A percentile compares a stretch with the other conserved stretches of the same genome.
Evolutionary conservation across 2,113 vertebrate genomes (phyloP).

Genomic region (Brachionichthys hirsutus): DNA sequence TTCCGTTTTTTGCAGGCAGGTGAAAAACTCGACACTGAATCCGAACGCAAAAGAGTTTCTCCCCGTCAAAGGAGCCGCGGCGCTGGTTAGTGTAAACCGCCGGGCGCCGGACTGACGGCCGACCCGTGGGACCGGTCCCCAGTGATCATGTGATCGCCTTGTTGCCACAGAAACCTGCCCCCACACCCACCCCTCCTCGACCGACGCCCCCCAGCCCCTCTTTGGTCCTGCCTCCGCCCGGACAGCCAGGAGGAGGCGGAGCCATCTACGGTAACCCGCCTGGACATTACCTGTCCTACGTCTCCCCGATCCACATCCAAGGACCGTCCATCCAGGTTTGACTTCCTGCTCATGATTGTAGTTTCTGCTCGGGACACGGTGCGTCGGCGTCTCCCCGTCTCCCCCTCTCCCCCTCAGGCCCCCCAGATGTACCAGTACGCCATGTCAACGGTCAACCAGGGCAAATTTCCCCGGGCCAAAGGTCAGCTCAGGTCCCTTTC

Average conservation of each 20-base stretch:
- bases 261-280: constrained; percentile 52
- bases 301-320: constrained; percentile 79
- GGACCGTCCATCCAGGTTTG: constrained; percentile 55
- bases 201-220: constrained; percentile 42
- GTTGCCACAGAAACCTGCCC: constrained; percentile 30
- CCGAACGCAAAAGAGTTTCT: constrained; percentile 59
- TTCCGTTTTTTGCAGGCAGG: constrained; percentile 39
- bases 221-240: constrained; percentile 21
- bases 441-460: constrained; percentile 82
- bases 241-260: constrained; percentile 34
- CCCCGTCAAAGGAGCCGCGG: constrained; percentile 31
- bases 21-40: constrained; percentile 59
- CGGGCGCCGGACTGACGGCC: too few species aligned
- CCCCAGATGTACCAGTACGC: constrained; percentile 86
- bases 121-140: too few species aligned
- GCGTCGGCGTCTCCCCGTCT: neutral
- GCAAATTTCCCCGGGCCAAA: constrained; percentile 84
- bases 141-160: neutral
- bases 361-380: neutral
- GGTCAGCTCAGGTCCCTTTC: constrained; percentile 41
- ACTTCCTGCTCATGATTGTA: too few species aligned
- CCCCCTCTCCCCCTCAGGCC: constrained; percentile 60
- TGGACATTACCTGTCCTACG: constrained; percentile 60
- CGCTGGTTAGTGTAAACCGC: constrained; percentile 19
- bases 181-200: constrained; percentile 30